These are phyloP conservation scores for Peromyscus melanophrys DNA, from an alignment of 2,797 vertebrate species.

Conservation along the genomic window DNA sequence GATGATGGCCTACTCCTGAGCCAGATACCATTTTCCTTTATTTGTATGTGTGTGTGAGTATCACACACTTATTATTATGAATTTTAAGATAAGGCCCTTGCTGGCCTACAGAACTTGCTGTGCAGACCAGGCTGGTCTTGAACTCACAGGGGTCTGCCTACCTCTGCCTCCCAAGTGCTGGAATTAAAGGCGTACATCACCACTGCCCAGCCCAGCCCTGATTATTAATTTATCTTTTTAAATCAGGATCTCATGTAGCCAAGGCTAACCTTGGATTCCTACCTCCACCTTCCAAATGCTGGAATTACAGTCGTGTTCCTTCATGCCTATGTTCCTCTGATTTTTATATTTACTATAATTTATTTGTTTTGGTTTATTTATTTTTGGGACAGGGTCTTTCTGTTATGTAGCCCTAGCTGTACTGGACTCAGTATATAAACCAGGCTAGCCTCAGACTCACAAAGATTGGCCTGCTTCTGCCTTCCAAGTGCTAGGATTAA, in stretches of 20 bases:
- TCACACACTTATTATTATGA: not conserved
- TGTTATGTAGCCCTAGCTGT: not conserved
- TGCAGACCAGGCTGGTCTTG: not conserved
- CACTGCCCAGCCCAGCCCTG: not conserved
- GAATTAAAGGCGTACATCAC: not conserved
- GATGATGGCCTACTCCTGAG: not conserved
- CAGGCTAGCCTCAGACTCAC: not conserved
- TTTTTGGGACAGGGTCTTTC: not conserved
- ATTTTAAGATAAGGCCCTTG: not conserved
- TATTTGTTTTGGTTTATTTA: not conserved
- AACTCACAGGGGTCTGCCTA: not conserved
- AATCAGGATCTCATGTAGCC: not conserved
- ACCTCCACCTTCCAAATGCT: not conserved
- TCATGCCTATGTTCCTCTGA: not conserved
- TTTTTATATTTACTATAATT: constrained; percentile 13
- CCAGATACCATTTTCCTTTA: constrained; percentile 45
- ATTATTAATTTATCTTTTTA: not conserved
- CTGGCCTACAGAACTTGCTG: not conserved
- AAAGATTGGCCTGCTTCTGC: not conserved
- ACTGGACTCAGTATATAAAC: not conserved
- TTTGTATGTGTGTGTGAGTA: not conserved
- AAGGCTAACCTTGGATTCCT: not conserved
- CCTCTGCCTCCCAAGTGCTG: not conserved
- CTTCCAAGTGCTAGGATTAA: not conserved
- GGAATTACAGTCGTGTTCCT: not conserved